phyloP scores from a whole-genome alignment of 2,797 vertebrate species.

The Hephaestus fuliginosus region DNA sequence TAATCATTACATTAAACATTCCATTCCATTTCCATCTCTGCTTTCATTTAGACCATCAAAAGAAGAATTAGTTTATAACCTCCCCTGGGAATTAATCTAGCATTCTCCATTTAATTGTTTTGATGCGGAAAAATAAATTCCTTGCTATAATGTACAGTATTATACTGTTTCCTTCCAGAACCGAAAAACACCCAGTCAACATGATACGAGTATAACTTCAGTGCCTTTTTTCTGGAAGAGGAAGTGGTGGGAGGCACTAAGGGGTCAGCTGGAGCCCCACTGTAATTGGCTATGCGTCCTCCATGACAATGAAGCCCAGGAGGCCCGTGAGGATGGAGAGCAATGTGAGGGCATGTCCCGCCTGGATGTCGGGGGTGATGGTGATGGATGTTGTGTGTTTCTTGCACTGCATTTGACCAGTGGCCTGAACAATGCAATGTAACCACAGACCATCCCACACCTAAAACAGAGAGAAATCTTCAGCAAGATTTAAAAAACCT shows the following conservation, averaged over 20 bases:
- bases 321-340: conserved; percentile 64
- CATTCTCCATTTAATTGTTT: neutral
- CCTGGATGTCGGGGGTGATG: conserved; percentile 58
- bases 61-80: no score
- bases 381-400: conserved; percentile 45
- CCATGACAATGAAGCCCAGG: conserved; percentile 63
- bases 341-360: conserved; percentile 55
- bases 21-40: no score
- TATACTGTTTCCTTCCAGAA: neutral
- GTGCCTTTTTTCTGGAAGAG: conserved; percentile 50
- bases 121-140: neutral
- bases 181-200: neutral
- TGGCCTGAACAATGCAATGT: conserved; percentile 62
- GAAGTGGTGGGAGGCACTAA: neutral
- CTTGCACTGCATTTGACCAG: conserved; percentile 74
- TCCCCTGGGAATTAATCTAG: no score
- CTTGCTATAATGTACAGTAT: neutral
- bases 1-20: no score
- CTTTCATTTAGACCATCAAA: no score
- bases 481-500: neutral
- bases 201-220: neutral
- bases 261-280: conserved; percentile 14
- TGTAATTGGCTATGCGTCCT: conserved; percentile 59
- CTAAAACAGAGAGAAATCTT: conserved; percentile 10
- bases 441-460: conserved; percentile 74